These are phyloP conservation scores for Aphidius colemani DNA, from an alignment of 2,888 invertebrate species.

Conservation along the genomic window DNA sequence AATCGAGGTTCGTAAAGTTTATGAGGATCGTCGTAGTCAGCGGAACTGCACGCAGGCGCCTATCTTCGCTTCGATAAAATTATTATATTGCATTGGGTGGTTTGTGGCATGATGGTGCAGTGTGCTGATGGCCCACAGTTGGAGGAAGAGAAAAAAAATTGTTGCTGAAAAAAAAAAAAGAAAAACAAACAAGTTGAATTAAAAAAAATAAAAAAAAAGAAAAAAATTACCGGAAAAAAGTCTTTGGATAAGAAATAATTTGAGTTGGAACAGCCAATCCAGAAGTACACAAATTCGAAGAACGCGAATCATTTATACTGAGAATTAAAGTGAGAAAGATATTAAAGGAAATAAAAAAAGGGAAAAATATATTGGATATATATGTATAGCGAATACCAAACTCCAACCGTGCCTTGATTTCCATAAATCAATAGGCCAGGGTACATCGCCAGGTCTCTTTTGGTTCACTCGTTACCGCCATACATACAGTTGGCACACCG, in stretches of 20 bases:
- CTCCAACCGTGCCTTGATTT: slow-evolving; percentile 44
- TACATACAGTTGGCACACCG: slow-evolving; percentile 16
- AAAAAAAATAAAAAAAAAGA: slow-evolving; percentile 21
- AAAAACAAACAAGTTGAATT: slow-evolving; percentile 11
- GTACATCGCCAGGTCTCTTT: slow-evolving; percentile 38
- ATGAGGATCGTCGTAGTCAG: too few relatives aligned
- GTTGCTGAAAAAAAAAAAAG: slow-evolving; percentile 22
- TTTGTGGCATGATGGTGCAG: neutral
- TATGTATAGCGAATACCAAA: slow-evolving; percentile 30
- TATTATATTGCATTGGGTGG: too few relatives aligned
- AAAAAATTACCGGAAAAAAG: slow-evolving; percentile 18
- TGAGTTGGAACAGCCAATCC: slow-evolving; percentile 17
- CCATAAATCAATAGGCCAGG: slow-evolving; percentile 47
- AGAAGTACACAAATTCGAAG: slow-evolving; percentile 28
- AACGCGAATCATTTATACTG: slow-evolving; percentile 42
- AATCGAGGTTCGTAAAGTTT: too few relatives aligned
- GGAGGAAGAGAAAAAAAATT: neutral
- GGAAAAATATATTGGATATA: neutral
- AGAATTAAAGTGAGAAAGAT: slow-evolving; percentile 34
- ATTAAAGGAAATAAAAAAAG: slow-evolving; percentile 5
- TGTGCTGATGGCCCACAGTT: too few relatives aligned
- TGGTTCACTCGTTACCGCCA: slow-evolving; percentile 36
- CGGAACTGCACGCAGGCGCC: too few relatives aligned
- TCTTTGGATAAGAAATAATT: slow-evolving; percentile 24
- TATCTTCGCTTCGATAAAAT: too few relatives aligned